Evolutionary conservation across 2,888 invertebrate genomes (phyloP), one percentile per base, ranked within the genome.

Genomic region (Spisula solida): DNA sequence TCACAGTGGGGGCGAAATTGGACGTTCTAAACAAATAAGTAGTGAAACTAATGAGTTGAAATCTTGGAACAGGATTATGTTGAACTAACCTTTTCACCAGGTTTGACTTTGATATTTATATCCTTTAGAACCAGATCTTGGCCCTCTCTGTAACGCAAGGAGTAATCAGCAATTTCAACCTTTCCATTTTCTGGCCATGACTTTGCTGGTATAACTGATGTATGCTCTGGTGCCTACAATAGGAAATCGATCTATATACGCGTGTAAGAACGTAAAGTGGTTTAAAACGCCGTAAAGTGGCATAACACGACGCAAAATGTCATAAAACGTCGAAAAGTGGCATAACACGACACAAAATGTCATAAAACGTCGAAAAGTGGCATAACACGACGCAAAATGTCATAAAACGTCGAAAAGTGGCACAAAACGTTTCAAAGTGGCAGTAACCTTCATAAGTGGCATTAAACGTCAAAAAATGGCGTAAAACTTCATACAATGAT

Each of bases 141-240:
- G 5, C 82, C 88, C 18, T 88, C 86, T 78, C 88, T 83, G 41
- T 90, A 90, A n/a, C 90, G 29, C 47, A 90, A 41, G 14, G 88
- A 88, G 47, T 86, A 90, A 25, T 82, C 48, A 2, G 18, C 60
- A 31, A 83, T 48, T 14, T 70, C 47, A 25, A 83, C 83, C 4
- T n/a, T 48, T 31, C 83, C 83, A 48, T 47, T 41, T 0, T 47
- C 83, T 31, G 83, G 83, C 83, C 83, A 83, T 0, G 70, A 47
- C 25, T 75, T 83, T 48, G 25, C 18, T 47, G 83, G 70, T 2
- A 70, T 41, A 8, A 70, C 31, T 1, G 83, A 66, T 25, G 83
- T 83, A 48, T 83, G 70, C 25, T 47, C 4, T 12, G 83, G 83
- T 25, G 83, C 83, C 83, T 83, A 25, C 47, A 82, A 66, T 6